Evolutionary conservation across 30 jellyfish, hydroid and myxozoan genomes (phyloP).

Genomic region (Chrysaora quinquecirrha): DNA sequence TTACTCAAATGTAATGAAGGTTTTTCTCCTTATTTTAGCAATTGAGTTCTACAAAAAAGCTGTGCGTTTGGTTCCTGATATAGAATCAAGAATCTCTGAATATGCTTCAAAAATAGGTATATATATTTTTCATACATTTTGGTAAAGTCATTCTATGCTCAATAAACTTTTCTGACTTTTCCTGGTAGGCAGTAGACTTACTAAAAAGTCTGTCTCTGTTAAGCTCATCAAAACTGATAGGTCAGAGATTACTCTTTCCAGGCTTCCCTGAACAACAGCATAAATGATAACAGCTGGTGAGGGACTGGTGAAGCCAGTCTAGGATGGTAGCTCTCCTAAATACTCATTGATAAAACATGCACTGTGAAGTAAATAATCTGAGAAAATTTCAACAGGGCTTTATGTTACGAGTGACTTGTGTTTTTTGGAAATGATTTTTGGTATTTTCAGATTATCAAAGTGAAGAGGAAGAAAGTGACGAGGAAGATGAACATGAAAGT

Average conservation of each 20-base stretch:
- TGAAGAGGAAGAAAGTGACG: not conserved
- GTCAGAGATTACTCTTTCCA: not conserved
- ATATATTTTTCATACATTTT: not conserved
- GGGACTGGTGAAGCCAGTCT: too few relatives aligned
- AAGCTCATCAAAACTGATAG: too few relatives aligned
- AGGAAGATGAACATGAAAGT: not conserved
- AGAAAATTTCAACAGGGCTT: too few relatives aligned
- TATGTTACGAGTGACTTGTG: too few relatives aligned
- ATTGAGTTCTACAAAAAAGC: conserved; percentile 80
- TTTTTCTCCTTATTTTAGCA: conserved; percentile 28
- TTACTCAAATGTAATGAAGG: not conserved
- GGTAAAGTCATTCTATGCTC: too few relatives aligned
- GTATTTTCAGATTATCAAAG: not conserved
- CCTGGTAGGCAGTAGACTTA: not conserved
- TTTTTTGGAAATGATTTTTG: too few relatives aligned
- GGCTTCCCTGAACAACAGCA: not conserved
- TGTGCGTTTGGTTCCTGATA: conserved; percentile 80
- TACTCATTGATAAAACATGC: too few relatives aligned
- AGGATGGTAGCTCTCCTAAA: too few relatives aligned
- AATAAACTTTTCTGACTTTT: not conserved
- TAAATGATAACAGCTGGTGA: too few relatives aligned
- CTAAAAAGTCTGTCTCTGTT: not conserved
- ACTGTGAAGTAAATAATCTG: too few relatives aligned
- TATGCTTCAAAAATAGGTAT: conserved; percentile 19
- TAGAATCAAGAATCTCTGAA: conserved; percentile 72